phyloP scores from a whole-genome alignment of 2,797 vertebrate genomes.

The Bryconaethiops microstoma region DNA sequence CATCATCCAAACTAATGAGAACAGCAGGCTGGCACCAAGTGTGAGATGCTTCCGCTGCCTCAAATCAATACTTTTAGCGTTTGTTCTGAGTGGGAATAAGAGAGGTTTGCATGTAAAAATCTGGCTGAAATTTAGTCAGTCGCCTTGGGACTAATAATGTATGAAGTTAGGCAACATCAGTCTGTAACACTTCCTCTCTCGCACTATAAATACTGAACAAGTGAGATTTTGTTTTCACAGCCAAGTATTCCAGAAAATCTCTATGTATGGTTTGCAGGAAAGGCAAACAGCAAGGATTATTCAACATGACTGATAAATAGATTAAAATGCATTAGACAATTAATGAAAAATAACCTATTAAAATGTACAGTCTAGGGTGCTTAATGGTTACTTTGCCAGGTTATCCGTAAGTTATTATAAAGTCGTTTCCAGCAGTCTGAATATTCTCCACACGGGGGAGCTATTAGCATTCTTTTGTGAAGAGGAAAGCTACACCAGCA shows the following conservation, averaged over 20 bases:
- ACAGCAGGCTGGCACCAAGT: conserved; percentile 15
- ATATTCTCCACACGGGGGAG: too few relatives aligned
- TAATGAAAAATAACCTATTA: too few relatives aligned
- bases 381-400: too few relatives aligned
- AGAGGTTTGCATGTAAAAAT: conserved; percentile 14
- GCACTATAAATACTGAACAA: not conserved
- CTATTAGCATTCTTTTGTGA: too few relatives aligned
- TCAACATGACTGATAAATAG: too few relatives aligned
- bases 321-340: too few relatives aligned
- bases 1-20: conserved; percentile 31
- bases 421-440: too few relatives aligned
- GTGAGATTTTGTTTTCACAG: not conserved
- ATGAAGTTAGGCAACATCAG: conserved; percentile 5
- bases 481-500: too few relatives aligned
- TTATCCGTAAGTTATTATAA: too few relatives aligned
- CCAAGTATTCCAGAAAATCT: too few relatives aligned
- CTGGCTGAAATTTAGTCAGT: not conserved
- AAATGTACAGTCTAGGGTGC: too few relatives aligned
- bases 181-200: not conserved
- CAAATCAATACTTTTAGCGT: conserved; percentile 21
- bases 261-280: not conserved
- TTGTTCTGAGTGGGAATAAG: not conserved
- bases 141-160: conserved; percentile 11
- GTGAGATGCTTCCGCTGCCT: conserved; percentile 14
- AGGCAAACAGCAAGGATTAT: not conserved